These are phyloP conservation scores for Carcinoscorpius rotundicauda DNA, from an alignment of 1,140 invertebrate species.

Conservation along the genomic window DNA sequence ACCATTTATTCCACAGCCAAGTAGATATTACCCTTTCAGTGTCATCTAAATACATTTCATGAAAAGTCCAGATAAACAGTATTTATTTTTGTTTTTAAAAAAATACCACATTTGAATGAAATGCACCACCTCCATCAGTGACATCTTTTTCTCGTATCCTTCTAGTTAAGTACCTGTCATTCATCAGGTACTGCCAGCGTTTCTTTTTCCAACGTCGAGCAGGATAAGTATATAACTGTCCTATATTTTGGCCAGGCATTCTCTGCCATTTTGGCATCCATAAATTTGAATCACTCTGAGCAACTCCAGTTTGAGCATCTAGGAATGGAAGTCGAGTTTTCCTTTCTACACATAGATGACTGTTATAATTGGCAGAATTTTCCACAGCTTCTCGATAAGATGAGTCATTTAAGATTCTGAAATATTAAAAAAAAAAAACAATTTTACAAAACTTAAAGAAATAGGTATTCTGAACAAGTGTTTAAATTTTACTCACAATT, in stretches of 20 bases:
- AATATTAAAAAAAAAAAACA: slow-evolving; percentile 23
- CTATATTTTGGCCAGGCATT: slow-evolving; percentile 71
- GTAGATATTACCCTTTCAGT: background rate
- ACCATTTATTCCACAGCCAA: background rate
- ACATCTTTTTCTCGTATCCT: slow-evolving; percentile 24
- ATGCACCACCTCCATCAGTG: slow-evolving; percentile 20
- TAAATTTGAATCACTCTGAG: slow-evolving; percentile 81
- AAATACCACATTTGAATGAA: background rate
- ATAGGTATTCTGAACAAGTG: too few relatives aligned
- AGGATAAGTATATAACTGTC: slow-evolving; percentile 82
- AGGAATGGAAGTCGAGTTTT: slow-evolving; percentile 86
- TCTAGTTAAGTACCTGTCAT: slow-evolving; percentile 38
- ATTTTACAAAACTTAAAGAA: too few relatives aligned
- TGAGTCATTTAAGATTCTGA: slow-evolving; percentile 73
- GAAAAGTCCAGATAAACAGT: background rate
- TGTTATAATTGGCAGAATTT: slow-evolving; percentile 84
- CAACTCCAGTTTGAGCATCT: slow-evolving; percentile 89
- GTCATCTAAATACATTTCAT: background rate
- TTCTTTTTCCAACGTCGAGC: slow-evolving; percentile 84
- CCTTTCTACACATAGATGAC: slow-evolving; percentile 76
- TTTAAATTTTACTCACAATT: too few relatives aligned
- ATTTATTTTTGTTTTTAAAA: background rate
- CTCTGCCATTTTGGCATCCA: slow-evolving; percentile 77
- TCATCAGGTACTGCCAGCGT: slow-evolving; percentile 71
- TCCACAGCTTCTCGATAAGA: slow-evolving; percentile 86